Percentiles rank a stretch among this genome's conserved stretches.
Evolutionary conservation across 2,113 vertebrate genomes (phyloP).

Genomic region (Dicrurus megarhynchus): DNA sequence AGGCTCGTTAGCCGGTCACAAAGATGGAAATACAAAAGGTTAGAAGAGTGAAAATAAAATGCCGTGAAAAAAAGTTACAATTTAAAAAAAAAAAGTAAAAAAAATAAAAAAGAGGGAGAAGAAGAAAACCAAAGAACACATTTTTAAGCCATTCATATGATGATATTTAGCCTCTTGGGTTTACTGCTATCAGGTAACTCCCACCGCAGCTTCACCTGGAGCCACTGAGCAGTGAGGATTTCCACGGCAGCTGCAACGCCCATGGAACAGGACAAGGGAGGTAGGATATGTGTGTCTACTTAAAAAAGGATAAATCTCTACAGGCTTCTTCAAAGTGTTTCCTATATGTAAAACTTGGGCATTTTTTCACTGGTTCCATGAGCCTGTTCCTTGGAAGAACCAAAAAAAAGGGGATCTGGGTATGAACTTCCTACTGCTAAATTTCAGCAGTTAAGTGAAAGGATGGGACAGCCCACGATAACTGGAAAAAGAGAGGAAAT

Average conservation of each 20-base stretch:
- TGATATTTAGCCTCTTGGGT: background rate
- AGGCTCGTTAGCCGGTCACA: background rate
- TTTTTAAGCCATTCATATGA: background rate
- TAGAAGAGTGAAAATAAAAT: background rate
- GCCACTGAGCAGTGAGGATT: background rate
- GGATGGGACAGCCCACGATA: background rate
- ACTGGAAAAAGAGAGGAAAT: background rate
- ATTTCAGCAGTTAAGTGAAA: background rate
- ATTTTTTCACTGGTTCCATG: too few relatives aligned
- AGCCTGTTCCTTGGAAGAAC: background rate
- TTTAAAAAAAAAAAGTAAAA: too few relatives aligned
- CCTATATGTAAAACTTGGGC: background rate
- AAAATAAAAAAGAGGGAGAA: too few relatives aligned
- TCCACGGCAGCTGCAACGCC: background rate
- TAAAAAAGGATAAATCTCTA: background rate
- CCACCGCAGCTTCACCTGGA: background rate
- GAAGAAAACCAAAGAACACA: too few relatives aligned
- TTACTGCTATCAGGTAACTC: background rate
- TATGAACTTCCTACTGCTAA: background rate
- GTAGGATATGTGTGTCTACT: background rate
- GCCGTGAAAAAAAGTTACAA: accelerated
- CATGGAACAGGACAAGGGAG: background rate
- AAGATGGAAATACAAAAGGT: background rate
- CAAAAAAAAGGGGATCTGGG: background rate
- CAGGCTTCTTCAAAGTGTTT: background rate